Evolutionary conservation across 2,797 vertebrate genomes (phyloP).

Genomic region (Clamator glandarius): DNA sequence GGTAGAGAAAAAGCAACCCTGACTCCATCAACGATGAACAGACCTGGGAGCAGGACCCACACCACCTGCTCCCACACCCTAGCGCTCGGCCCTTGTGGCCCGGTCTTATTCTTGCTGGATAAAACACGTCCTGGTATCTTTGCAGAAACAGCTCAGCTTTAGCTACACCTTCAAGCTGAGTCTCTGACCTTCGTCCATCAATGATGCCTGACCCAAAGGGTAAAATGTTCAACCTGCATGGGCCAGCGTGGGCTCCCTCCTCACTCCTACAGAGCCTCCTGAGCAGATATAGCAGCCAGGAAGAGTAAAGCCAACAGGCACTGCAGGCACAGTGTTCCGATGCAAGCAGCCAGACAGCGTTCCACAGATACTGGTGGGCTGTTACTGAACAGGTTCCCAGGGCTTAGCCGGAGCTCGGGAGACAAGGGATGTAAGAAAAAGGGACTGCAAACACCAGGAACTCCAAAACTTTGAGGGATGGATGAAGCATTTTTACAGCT

Average conservation of each 20-base stretch:
- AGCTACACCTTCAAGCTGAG: not conserved
- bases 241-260: not conserved
- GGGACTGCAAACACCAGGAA: not conserved
- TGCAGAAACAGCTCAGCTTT: not conserved
- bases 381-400: not conserved
- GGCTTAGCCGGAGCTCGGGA: not conserved
- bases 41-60: not conserved
- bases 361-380: not conserved
- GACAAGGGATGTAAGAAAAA: not conserved
- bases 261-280: not conserved
- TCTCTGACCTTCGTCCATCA: accelerated
- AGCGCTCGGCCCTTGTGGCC: not conserved
- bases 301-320: not conserved
- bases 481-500: not conserved
- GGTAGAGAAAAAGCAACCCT: not conserved
- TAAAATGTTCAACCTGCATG: not conserved
- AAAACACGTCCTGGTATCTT: not conserved
- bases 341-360: conserved; percentile 30
- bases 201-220: not conserved
- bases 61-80: not conserved
- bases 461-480: not conserved
- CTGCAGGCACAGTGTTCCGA: conserved; percentile 28
- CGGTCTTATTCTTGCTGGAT: not conserved
- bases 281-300: not conserved
- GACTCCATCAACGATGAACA: not conserved